Evolutionary conservation across 1,140 invertebrate species (phyloP).

Genomic region (Drosophila punjabiensis): DNA sequence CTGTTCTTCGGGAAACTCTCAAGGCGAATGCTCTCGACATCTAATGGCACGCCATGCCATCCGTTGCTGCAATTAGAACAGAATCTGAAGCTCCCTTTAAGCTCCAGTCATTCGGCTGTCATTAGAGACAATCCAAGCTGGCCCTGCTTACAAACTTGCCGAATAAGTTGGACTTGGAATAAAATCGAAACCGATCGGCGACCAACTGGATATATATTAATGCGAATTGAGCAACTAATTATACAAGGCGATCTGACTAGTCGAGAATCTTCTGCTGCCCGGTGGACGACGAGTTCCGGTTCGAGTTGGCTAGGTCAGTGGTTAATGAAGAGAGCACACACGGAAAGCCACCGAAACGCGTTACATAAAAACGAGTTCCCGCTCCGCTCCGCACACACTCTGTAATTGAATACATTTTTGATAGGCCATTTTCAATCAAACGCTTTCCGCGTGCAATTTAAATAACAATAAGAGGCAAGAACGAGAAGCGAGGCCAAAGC

Average conservation of each 20-base stretch:
- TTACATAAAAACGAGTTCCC: conserved; percentile 45
- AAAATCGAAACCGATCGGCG: neutral
- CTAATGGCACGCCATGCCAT: conserved; percentile 49
- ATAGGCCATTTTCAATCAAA: conserved; percentile 32
- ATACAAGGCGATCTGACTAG: conserved; percentile 30
- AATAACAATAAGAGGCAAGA: conserved; percentile 71
- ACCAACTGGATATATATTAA: conserved; percentile 23
- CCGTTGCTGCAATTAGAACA: conserved; percentile 31
- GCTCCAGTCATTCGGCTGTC: conserved; percentile 32
- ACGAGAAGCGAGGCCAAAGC: conserved; percentile 7
- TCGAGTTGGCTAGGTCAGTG: conserved; percentile 55
- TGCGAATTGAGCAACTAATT: conserved; percentile 33
- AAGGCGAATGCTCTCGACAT: conserved; percentile 32
- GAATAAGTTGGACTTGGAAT: neutral
- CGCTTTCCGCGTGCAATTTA: conserved; percentile 76
- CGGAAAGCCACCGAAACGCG: neutral
- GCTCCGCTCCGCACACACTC: neutral
- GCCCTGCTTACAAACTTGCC: conserved; percentile 33
- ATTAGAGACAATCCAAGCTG: conserved; percentile 30
- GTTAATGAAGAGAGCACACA: conserved; percentile 29
- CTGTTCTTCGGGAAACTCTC: conserved; percentile 29
- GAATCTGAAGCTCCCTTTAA: conserved; percentile 5
- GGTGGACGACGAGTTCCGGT: conserved; percentile 43
- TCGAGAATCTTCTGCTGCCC: conserved; percentile 37
- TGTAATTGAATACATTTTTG: conserved; percentile 53